These are phyloP conservation scores for Anolis carolinensis DNA, from an alignment of 2,113 vertebrate species.

Conservation along the genomic window DNA sequence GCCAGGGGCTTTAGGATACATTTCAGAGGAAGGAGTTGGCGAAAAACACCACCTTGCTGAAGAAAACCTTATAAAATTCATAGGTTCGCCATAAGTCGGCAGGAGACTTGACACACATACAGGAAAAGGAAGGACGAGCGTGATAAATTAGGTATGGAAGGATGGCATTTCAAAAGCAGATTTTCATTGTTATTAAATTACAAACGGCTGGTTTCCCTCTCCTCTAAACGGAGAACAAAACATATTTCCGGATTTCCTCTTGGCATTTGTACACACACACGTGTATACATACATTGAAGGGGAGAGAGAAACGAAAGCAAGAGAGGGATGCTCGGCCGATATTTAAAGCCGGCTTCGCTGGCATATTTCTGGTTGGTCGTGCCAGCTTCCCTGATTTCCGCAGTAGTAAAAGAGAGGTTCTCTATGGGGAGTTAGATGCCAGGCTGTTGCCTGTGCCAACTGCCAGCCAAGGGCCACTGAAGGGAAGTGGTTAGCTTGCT, in stretches of 20 bases:
- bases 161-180: background rate
- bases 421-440: conserved; percentile 72
- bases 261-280: background rate
- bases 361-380: conserved; percentile 6
- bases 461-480: conserved; percentile 78
- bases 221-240: background rate
- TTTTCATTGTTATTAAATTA: background rate
- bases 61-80: no score
- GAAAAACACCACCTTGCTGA: no score
- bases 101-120: background rate
- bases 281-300: background rate
- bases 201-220: background rate
- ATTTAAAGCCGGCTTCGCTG: conserved; percentile 4
- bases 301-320: background rate
- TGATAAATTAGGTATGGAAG: background rate
- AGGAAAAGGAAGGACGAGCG: background rate
- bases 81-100: no score
- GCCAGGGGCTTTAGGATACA: no score
- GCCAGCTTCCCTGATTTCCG: conserved; percentile 20
- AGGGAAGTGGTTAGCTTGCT: conserved; percentile 78
- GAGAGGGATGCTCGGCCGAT: background rate
- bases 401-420: conserved; percentile 40
- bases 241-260: conserved; percentile 4
- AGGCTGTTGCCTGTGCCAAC: conserved; percentile 76
- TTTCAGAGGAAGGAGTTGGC: no score